Evolutionary conservation across 2,113 vertebrate genomes (phyloP).

Genomic region (Cyphomyrus discorhynchus): DNA sequence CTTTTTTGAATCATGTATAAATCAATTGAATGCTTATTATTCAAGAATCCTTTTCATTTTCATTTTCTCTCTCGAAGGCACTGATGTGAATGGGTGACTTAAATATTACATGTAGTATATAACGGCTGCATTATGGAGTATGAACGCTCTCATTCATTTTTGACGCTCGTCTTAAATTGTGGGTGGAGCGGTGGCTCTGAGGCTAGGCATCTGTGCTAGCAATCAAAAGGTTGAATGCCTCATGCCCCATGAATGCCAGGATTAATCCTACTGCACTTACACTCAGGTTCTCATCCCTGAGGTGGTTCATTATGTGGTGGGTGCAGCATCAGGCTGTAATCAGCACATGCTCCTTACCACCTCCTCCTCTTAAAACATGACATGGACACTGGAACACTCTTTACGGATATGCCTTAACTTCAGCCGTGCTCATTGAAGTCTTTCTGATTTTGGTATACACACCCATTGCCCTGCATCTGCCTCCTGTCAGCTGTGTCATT

Average conservation of each 20-base stretch:
- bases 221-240: no score
- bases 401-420: background rate
- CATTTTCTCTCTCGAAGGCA: background rate
- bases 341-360: no score
- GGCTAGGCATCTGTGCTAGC: no score
- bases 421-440: background rate
- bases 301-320: no score
- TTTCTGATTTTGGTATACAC: background rate
- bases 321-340: no score
- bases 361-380: background rate
- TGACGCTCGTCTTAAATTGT: background rate
- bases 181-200: no score
- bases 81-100: background rate
- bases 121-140: background rate
- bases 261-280: no score
- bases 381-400: background rate
- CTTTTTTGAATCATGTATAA: background rate
- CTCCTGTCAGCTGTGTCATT: background rate
- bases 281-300: no score
- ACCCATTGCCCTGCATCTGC: background rate
- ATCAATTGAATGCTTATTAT: background rate
- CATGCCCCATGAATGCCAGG: no score
- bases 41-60: background rate
- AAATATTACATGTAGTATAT: background rate
- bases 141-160: background rate